Base-by-base conservation (phyloP, 2,888 invertebrate species). In the Brachyopa scutellaris region DNA sequence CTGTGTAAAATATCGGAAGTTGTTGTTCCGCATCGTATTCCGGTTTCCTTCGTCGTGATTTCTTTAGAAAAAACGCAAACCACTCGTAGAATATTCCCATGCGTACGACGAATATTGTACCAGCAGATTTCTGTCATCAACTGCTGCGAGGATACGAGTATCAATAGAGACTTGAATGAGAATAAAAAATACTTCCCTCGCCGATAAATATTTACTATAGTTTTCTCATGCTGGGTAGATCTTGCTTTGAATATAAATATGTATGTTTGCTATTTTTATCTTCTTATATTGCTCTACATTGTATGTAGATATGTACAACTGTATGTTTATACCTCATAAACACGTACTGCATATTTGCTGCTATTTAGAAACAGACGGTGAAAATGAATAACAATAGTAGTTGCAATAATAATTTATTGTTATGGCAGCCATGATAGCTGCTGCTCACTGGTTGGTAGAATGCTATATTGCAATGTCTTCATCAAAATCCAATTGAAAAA, bases 1-100 rank as follows among this genome's bases (percentile, higher is more conserved):
- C 15, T 61, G 40, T 51, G n/a, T 26, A 26, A 13, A 61, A 69
- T 59, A 74, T 74, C 64, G 80, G 80, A 74, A 74, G 80, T 74
- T 57, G 66, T 59, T 78, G 40, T 74, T 74, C 62, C 53, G 57
- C 59, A 51, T 64, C 49, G 36, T 69, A 57, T 74, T 80, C 64
- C 49, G 62, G 59, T 78, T 31, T 62, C n/a, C 55, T 51, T 53
- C 2, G 5, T 13, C 26, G 49, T 70, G 55, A 47, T 78, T 70
- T 78, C 23, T 55, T 42, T 51, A 53, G 59, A 69, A 47, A 45
- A 29, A 51, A 21, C n/a, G n/a, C 15, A 6, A 11, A 26, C 29
- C 23, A 49, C 21, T 49, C 26, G 19, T 36, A 15, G 7, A 23
- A 1, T 29, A 33, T 74, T 74, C 57, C 61, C 55, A 64, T 55